Percentiles rank a stretch among this genome's conserved stretches.
phyloP scores from a whole-genome alignment of 2,888 invertebrate genomes.

The Meghimatium bilineatum region DNA sequence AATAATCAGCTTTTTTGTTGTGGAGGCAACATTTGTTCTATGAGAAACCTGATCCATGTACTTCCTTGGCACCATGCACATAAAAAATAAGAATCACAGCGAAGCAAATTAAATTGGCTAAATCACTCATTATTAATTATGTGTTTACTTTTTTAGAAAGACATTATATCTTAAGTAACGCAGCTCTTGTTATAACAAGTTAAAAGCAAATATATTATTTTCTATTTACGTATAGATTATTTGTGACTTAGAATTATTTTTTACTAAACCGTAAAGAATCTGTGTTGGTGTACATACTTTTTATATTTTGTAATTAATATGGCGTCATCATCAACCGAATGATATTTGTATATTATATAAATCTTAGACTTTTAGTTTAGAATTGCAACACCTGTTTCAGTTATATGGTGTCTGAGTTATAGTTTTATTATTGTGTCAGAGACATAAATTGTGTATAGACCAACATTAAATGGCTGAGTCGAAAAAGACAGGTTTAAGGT shows the following conservation, averaged over 20 bases:
- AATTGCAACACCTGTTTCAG: background rate
- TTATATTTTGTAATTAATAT: conserved; percentile 7
- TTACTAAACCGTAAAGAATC: background rate
- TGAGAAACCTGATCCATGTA: background rate
- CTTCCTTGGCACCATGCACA: background rate
- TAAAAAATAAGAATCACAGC: background rate
- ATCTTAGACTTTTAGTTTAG: background rate
- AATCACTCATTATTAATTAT: background rate
- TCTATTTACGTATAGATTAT: background rate
- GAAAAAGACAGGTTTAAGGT: background rate
- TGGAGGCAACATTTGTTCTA: too few species aligned
- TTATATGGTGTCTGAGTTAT: background rate
- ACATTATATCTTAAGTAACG: too few species aligned
- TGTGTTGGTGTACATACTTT: background rate
- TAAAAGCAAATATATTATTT: background rate
- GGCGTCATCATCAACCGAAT: conserved; percentile 9
- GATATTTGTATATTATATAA: background rate
- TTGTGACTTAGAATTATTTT: background rate
- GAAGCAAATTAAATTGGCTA: background rate
- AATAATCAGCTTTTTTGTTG: too few species aligned
- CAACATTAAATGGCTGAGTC: conserved; percentile 1
- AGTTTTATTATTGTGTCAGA: background rate
- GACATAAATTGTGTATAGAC: background rate
- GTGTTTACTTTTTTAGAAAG: background rate
- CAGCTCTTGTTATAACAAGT: background rate